Conservation (phyloP, 2,113 vertebrate species). For the Danio rerio region DNA sequence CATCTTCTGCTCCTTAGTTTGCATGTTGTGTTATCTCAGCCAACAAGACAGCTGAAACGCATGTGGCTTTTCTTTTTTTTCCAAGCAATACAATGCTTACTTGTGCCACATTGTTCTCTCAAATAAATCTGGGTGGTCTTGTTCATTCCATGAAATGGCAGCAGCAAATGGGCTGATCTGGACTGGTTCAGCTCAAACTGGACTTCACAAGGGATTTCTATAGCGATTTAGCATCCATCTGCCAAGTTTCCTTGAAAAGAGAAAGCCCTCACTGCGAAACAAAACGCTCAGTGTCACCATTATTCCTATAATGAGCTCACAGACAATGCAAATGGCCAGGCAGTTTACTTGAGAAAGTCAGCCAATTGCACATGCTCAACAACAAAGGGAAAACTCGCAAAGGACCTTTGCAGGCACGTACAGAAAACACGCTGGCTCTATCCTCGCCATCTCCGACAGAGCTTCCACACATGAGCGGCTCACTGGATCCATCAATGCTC, state of each 20-base stretch:
- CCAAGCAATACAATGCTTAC: slow-evolving; percentile 63
- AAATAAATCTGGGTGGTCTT: slow-evolving; percentile 69
- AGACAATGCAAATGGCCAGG: slow-evolving; percentile 57
- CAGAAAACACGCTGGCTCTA: slow-evolving; percentile 21
- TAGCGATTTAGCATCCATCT: slow-evolving; percentile 46
- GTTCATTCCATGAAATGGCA: slow-evolving; percentile 41
- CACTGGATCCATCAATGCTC: slow-evolving; percentile 2
- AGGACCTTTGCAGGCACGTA: slow-evolving; percentile 43
- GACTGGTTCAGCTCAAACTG: slow-evolving; percentile 60
- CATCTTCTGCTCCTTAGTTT: slow-evolving; percentile 48
- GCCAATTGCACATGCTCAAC: slow-evolving; percentile 62
- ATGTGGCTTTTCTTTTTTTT: slow-evolving; percentile 45
- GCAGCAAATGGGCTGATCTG: slow-evolving; percentile 56
- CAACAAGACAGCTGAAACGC: slow-evolving; percentile 54
- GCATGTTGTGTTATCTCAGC: slow-evolving; percentile 55
- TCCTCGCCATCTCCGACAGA: not conserved
- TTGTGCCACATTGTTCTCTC: slow-evolving; percentile 58
- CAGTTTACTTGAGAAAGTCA: slow-evolving; percentile 61
- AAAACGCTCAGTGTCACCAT: slow-evolving; percentile 63
- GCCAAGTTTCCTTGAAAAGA: slow-evolving; percentile 55
- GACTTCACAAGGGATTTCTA: slow-evolving; percentile 58
- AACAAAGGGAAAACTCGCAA: slow-evolving; percentile 52
- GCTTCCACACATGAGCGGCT: not conserved
- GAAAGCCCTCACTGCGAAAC: slow-evolving; percentile 45
- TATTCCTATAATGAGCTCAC: slow-evolving; percentile 70